Percentiles rank a stretch among this genome's conserved stretches.
phyloP scores from a whole-genome alignment of 1,140 invertebrate genomes.

The Sycophaga agraensis region DNA sequence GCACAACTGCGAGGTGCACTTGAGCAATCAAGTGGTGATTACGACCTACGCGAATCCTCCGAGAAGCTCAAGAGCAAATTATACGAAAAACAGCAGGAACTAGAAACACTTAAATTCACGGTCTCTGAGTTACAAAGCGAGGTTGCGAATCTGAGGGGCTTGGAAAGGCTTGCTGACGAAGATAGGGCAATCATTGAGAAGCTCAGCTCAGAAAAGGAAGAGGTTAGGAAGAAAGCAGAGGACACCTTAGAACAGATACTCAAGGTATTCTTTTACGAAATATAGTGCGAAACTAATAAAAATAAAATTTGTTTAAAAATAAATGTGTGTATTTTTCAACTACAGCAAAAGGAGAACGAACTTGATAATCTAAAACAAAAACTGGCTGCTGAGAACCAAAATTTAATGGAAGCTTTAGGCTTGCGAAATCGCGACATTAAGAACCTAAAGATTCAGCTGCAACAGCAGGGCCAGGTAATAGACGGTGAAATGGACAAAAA shows the following conservation, averaged over 20 bases:
- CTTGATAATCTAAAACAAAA: constrained; percentile 33
- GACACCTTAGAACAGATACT: constrained; percentile 21
- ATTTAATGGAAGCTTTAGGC: constrained; percentile 33
- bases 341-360: constrained; percentile 41
- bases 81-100: constrained; percentile 39
- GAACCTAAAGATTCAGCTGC: constrained; percentile 37
- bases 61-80: constrained; percentile 39
- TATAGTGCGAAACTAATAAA: no score
- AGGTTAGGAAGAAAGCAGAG: constrained; percentile 32
- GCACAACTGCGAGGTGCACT: constrained; percentile 36
- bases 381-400: constrained; percentile 33
- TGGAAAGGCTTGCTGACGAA: constrained; percentile 36
- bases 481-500: not conserved
- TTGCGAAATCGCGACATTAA: constrained; percentile 37
- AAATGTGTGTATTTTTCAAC: not conserved
- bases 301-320: not conserved
- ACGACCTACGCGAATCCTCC: constrained; percentile 35
- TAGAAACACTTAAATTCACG: constrained; percentile 33
- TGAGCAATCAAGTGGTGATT: constrained; percentile 32
- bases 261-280: not conserved
- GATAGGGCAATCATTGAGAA: constrained; percentile 35
- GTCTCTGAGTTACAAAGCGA: constrained; percentile 35
- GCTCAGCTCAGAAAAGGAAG: constrained; percentile 41
- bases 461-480: constrained; percentile 4
- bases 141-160: constrained; percentile 23